Conservation (phyloP, 1,140 invertebrate genomes). For the Heterodera carotae region DNA sequence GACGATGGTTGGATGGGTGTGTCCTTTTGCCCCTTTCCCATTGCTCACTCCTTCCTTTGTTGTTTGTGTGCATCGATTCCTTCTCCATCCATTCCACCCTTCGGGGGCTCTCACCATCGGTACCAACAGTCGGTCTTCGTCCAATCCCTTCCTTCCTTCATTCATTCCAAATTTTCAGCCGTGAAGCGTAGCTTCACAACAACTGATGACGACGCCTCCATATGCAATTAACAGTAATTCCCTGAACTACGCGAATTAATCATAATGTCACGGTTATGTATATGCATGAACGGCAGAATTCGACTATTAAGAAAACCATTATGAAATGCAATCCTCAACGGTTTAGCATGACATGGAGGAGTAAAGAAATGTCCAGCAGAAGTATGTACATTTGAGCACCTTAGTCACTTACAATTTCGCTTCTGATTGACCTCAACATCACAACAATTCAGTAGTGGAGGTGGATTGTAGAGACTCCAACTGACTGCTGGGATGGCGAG, state of each 20-base stretch:
- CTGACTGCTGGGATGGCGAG: no score
- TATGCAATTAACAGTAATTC: no score
- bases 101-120: not conserved
- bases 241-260: no score
- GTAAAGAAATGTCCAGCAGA: no score
- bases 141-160: not conserved
- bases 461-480: no score
- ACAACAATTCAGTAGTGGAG: no score
- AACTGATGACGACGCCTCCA: not conserved
- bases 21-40: not conserved
- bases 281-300: not conserved
- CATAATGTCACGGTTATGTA: no score
- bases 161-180: not conserved
- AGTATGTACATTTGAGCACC: no score
- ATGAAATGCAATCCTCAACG: not conserved
- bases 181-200: not conserved
- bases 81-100: not conserved
- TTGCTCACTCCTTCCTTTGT: not conserved
- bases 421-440: no score
- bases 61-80: constrained; percentile 5
- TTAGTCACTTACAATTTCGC: no score
- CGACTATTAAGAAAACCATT: not conserved
- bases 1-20: not conserved
- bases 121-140: not conserved
- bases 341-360: not conserved